Conservation (phyloP, 1,140 invertebrate genomes). For the Nixonia krombeini region DNA sequence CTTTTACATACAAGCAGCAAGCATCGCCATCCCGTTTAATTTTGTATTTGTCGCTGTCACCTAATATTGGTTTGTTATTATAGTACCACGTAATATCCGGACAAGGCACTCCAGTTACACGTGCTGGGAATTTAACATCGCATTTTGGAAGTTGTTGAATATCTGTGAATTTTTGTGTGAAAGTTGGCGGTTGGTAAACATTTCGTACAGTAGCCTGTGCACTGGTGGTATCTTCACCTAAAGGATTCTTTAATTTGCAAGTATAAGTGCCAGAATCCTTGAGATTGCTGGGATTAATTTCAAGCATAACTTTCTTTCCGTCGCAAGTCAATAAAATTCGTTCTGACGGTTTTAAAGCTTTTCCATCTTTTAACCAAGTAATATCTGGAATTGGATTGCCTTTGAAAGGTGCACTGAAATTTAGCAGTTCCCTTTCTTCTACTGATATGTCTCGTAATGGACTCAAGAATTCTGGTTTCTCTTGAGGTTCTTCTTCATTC, state of each 20-base stretch:
- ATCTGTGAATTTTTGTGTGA: constrained; percentile 87
- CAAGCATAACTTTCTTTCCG: constrained; percentile 83
- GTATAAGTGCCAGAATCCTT: constrained; percentile 84
- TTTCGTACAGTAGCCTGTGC: constrained; percentile 84
- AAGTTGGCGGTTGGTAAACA: constrained; percentile 83
- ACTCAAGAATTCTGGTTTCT: constrained; percentile 82
- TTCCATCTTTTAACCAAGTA: constrained; percentile 86
- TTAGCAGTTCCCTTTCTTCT: constrained; percentile 82
- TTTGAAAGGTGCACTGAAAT: constrained; percentile 78
- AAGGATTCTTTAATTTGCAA: constrained; percentile 81
- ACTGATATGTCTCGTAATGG: constrained; percentile 80
- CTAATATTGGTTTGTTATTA: constrained; percentile 78
- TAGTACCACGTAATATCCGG: constrained; percentile 91
- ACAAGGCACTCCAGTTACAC: constrained; percentile 87
- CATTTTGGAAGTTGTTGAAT: constrained; percentile 84
- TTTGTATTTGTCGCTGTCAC: constrained; percentile 80
- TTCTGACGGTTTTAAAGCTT: constrained; percentile 76
- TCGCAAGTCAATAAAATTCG: constrained; percentile 82
- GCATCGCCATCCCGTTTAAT: constrained; percentile 85
- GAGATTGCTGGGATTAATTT: constrained; percentile 79
- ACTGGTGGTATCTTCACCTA: constrained; percentile 79
- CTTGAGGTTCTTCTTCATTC: constrained; percentile 76
- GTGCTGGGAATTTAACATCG: constrained; percentile 86
- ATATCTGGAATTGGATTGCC: constrained; percentile 92
- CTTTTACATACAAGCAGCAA: constrained; percentile 81